Evolutionary conservation across 2,888 invertebrate species (phyloP).

Genomic region (Epicampocera succincta): DNA sequence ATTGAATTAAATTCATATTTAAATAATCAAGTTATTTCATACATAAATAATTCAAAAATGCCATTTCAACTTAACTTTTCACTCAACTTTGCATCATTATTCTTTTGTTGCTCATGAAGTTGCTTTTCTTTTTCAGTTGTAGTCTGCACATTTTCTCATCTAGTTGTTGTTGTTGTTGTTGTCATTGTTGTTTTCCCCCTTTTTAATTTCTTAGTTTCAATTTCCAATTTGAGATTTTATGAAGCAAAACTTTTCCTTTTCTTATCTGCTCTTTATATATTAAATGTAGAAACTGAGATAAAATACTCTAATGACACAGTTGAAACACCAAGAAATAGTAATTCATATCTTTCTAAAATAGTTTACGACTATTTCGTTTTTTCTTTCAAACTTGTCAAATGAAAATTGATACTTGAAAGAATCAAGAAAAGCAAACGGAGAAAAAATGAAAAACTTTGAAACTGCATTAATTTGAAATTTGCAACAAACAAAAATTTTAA

Average conservation of each 20-base stretch:
- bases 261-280: neutral
- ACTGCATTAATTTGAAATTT: too few species aligned
- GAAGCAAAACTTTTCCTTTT: slow-evolving; percentile 4
- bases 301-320: neutral
- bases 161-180: neutral
- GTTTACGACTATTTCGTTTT: neutral
- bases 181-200: neutral
- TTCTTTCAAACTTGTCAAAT: neutral
- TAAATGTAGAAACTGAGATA: neutral
- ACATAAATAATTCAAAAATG: too few species aligned
- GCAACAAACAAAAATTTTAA: too few species aligned
- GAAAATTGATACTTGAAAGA: neutral
- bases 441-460: neutral
- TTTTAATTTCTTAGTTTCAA: slow-evolving; percentile 6
- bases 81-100: too few species aligned
- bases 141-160: neutral
- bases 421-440: neutral
- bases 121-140: neutral
- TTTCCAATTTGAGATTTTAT: slow-evolving; percentile 7
- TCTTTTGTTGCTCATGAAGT: too few species aligned
- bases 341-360: neutral
- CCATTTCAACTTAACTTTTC: too few species aligned
- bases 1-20: too few species aligned
- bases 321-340: neutral
- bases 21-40: too few species aligned